Base-by-base conservation (phyloP, 1,140 invertebrate genomes). In the Mesaphorura yosii region DNA sequence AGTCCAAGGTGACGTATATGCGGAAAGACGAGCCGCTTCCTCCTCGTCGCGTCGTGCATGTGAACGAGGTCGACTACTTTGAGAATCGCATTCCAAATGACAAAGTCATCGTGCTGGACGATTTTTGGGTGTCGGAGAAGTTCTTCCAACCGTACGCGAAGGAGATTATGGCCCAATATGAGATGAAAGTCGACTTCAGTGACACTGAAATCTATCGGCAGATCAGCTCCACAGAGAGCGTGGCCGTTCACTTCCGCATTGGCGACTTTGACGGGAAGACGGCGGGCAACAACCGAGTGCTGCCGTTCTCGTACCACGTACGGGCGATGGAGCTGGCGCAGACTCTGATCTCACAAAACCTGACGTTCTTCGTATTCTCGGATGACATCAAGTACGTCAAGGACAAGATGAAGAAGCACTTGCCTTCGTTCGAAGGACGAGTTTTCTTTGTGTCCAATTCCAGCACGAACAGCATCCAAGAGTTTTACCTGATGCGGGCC, bases 351-450 rank as follows among this genome's bases (percentile, higher is more conserved):
- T n/a, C n/a, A 20, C 31, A 31, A 17, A 29, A 34, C 14, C 15
- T 31, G 15, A 31, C 25, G 19, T 48, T 48, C 19, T 48, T 48
- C 19, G 15, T 48, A 10, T 48, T 48, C 27, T 20, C 46, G 7
- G 46, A 48, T 20, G 46, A 48, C 38, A 23, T 48, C 2, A 6
- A 3, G 2, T 31, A 31, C n/a, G 46, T 34, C 5, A n/a, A n/a
- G n/a, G n/a, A n/a, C n/a, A n/a, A n/a, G n/a, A n/a, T n/a, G n/a
- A n/a, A n/a, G n/a, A 29, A 48, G 15, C 31, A 48, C 19, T 20
- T 10, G 31, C 38, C 5, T 10, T 7, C 12, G 27, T 15, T 10
- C 2, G 5, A 34, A 3, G 2, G 26, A 19, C 20, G 4, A n/a
- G 46, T 48, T 14, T 14, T 19, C 6, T 34, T 48, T 34, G 28